Base-by-base conservation (phyloP, 2,797 vertebrate species). In the Mycteria americana region DNA sequence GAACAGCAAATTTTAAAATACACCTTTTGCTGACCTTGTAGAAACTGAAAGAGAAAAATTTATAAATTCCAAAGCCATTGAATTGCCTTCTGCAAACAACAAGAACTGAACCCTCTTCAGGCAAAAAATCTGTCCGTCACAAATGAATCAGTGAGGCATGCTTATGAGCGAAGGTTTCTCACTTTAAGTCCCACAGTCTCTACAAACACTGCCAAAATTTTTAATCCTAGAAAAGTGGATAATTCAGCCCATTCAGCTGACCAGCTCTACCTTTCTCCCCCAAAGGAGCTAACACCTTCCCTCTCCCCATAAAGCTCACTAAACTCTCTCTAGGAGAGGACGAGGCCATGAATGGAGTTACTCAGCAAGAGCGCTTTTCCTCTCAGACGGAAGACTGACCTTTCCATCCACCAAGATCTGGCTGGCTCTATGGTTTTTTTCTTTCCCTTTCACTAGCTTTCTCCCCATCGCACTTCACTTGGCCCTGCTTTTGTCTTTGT, bases 191-290 rank as follows among this genome's bases (percentile, higher is more conserved):
- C 45, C 33, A 68, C 37, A 76, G 25, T 56, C 76, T 81, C 59
- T 57, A 64, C 39, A 82, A 89, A 53, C 27, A 70, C 54, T 83
- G 79, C 62, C 62, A 93, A 89, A 41, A 74, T 39, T 73, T 85
- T 88, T 85, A 89, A 93, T 82, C 78, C 48, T 60, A 87, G 60
- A 85, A 91, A 94, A 87, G 86, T 5, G 0, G 84, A 62, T 77
- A 85, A 80, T 91, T 97, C 70, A 95, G 53, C 67, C 56, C 25
- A 46, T 76, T 94, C 88, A 95, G 39, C 74, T 91, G 70, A 91
- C 70, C 53, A 91, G 63, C n/a, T 80, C 74, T 92, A 85, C 46
- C 48, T 24, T 75, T 54, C 59, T 79, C 33, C 33, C 33, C 11
- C 10, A 50, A 59, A 88, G 70, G 11, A 70, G 33, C 37, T 54